A percentile compares a stretch with the other conserved stretches of the same genome.
Conservation (phyloP, 2,113 vertebrate genomes). For the Australoheros scitulus region DNA sequence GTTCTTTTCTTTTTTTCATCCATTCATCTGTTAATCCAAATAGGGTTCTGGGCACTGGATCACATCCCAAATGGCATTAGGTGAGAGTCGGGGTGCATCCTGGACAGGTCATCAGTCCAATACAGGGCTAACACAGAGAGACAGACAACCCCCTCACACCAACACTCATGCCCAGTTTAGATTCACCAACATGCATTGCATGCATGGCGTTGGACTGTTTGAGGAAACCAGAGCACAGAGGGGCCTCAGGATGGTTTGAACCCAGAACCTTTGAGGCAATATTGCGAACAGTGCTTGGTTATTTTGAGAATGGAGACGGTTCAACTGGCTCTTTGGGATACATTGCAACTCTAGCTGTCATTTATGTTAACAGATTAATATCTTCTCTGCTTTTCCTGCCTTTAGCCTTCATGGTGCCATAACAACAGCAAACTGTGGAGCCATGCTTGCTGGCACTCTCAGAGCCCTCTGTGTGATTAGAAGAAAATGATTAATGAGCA, state of each 20-base stretch:
- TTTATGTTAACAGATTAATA: constrained; percentile 39
- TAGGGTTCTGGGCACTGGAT: not conserved
- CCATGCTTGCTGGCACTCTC: constrained; percentile 28
- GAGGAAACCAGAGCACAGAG: not conserved
- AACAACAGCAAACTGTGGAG: constrained; percentile 60
- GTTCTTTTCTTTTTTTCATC: not conserved
- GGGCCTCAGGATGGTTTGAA: not conserved
- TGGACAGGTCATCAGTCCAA: not conserved
- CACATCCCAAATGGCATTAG: too few species aligned
- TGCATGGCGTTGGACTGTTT: not conserved
- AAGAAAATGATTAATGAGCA: constrained; percentile 74
- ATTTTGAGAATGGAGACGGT: constrained; percentile 10
- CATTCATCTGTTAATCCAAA: constrained; percentile 5
- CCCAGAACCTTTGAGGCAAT: not conserved
- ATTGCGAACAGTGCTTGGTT: not conserved
- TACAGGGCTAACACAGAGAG: too few species aligned
- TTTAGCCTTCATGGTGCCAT: constrained; percentile 46
- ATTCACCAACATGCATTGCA: not conserved
- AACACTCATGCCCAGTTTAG: too few species aligned
- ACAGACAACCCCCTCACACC: too few species aligned
- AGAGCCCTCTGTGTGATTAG: constrained; percentile 49
- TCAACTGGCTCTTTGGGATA: constrained; percentile 23
- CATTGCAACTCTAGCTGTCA: constrained; percentile 59
- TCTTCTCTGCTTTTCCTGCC: constrained; percentile 17
- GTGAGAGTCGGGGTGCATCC: not conserved